Percentiles rank a stretch among this genome's conserved stretches.
Evolutionary conservation across 2,888 invertebrate genomes (phyloP).

Genomic region (Mythimna impura): DNA sequence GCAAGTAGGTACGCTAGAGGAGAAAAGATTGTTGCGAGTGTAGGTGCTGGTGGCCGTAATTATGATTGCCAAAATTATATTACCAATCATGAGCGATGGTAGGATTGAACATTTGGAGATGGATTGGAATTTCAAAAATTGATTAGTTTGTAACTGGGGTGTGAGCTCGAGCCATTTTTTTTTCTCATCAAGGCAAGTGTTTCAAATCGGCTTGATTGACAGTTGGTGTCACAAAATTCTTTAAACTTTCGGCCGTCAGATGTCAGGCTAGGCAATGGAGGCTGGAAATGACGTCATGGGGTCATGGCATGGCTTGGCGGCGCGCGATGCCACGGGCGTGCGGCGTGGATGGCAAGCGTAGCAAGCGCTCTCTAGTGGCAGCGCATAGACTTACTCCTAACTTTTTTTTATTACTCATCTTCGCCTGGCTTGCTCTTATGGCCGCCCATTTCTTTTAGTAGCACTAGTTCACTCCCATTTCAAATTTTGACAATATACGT

Average conservation of each 20-base stretch:
- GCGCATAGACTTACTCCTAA: not conserved
- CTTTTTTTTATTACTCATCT: slow-evolving; percentile 22
- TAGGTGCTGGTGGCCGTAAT: too few species aligned
- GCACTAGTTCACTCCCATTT: not conserved
- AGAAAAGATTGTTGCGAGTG: not conserved
- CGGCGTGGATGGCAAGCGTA: slow-evolving; percentile 5
- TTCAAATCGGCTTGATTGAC: slow-evolving; percentile 14
- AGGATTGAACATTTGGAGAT: too few species aligned
- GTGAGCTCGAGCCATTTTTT: not conserved
- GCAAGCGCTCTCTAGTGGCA: slow-evolving; percentile 37
- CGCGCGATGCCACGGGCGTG: slow-evolving; percentile 1
- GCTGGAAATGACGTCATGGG: slow-evolving; percentile 35
- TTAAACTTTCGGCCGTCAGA: slow-evolving; percentile 28
- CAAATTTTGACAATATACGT: not conserved
- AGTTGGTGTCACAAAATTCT: not conserved
- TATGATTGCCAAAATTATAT: not conserved
- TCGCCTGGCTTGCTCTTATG: not conserved
- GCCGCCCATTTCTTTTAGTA: not conserved
- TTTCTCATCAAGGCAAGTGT: too few species aligned
- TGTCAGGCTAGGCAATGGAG: slow-evolving; percentile 35
- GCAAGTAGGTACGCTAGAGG: not conserved
- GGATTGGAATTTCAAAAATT: not conserved
- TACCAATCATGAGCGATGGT: not conserved
- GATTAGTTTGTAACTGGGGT: not conserved
- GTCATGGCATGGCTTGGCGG: slow-evolving; percentile 38